Evolutionary conservation across 2,888 invertebrate genomes (phyloP).

Genomic region (Himalopsyche kuldschensis): DNA sequence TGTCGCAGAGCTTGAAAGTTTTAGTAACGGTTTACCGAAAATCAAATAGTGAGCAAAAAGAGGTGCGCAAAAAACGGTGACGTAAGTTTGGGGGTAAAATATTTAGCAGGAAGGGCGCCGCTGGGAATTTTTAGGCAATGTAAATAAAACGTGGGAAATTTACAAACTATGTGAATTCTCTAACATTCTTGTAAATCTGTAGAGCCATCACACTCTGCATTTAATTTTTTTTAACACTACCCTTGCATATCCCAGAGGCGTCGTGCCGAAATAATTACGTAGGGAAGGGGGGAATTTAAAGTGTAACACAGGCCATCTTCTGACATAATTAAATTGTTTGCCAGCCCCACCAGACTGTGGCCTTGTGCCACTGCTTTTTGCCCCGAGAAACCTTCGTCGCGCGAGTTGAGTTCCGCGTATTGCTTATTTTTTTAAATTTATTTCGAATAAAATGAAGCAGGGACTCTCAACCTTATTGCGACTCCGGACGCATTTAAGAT

Average conservation of each 20-base stretch:
- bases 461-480: no score
- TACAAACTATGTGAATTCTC: neutral
- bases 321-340: constrained; percentile 18
- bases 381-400: neutral
- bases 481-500: no score
- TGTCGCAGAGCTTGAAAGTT: no score
- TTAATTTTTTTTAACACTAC: neutral
- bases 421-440: no score
- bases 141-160: neutral
- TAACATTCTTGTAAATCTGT: neutral
- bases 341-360: constrained; percentile 1
- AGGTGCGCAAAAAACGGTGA: neutral
- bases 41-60: neutral
- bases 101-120: neutral
- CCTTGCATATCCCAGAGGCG: constrained; percentile 7
- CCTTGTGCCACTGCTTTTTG: neutral
- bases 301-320: constrained; percentile 7
- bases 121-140: neutral
- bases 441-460: no score
- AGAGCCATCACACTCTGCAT: neutral
- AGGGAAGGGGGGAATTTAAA: constrained; percentile 8
- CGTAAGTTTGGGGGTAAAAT: neutral
- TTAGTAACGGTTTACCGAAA: no score
- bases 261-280: constrained; percentile 12
- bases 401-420: neutral